Base-by-base conservation (phyloP, 2,888 invertebrate genomes). In the Unio pictorum region DNA sequence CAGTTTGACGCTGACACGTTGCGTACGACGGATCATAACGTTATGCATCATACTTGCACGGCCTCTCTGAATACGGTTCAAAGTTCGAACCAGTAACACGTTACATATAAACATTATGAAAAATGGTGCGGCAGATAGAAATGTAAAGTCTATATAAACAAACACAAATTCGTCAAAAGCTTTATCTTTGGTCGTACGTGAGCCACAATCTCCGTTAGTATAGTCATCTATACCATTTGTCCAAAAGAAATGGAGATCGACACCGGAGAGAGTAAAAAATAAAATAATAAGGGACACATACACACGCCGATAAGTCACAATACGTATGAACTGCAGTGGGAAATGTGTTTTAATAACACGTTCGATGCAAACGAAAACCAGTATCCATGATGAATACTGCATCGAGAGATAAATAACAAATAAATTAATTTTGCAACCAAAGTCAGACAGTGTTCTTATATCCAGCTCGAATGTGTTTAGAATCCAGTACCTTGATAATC, bases 381-480 rank as follows among this genome's bases (percentile, higher is more conserved):
- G 23, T 23, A 23, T 23, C 23, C 23, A 23, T 23, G 23, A 23
- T 23, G 23, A 23, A 23, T 23, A 23, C 54, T 75, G 72, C 75
- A 75, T 75, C 3, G 75, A 69, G 58, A 72, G 68, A 60, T 75
- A 75, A 18, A 70, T 75, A 54, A 75, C 30, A 34, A 75, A 75
- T n/a, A 75, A 58, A 34, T 67, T 66, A 55, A 75, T 65, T 55
- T 70, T 75, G 64, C 75, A 75, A 62, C 70, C 66, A 61, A 69
- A 65, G 23, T 61, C 66, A 8, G 75, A 75, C 28, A 72, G 18
- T 65, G 5, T 70, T 28, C 28, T 28, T 28, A 28, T 28, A 28
- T 28, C 28, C 28, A 28, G 28, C 0, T 28, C 0, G 28, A 28
- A 28, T 3, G 28, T 28, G 2, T 28, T 57, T n/a, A 11, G 17